These are phyloP conservation scores for Oxyura jamaicensis DNA, from an alignment of 2,113 vertebrate species.

Conservation along the genomic window DNA sequence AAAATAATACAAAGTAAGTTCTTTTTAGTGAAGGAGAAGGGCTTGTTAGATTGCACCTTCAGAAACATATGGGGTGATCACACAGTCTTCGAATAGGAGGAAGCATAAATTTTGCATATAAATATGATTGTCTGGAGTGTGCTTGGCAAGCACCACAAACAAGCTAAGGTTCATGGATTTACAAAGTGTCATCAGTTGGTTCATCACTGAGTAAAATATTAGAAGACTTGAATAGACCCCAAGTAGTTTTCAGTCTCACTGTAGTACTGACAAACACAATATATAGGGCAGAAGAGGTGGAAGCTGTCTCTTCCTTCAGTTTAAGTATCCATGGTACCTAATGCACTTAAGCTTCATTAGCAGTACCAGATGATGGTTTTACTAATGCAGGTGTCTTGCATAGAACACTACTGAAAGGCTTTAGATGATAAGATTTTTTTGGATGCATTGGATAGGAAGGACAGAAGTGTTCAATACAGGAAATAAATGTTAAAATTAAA, in stretches of 20 bases:
- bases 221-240: neutral
- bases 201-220: neutral
- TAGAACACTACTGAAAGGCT: neutral
- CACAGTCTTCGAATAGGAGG: neutral
- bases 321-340: neutral
- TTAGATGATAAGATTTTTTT: neutral
- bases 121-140: neutral
- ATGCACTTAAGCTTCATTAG: accelerated
- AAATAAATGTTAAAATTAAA: neutral
- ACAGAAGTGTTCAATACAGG: neutral
- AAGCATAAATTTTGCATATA: neutral
- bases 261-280: neutral
- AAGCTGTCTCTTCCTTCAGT: neutral
- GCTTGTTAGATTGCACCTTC: neutral
- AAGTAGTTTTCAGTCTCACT: neutral
- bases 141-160: neutral
- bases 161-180: neutral
- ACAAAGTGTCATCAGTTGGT: neutral
- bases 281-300: neutral
- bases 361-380: neutral
- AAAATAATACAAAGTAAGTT: constrained; percentile 32
- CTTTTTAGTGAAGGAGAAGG: neutral
- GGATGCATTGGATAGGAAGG: neutral
- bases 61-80: neutral
- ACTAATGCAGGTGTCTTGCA: neutral